Evolutionary conservation across 2,113 vertebrate species (phyloP), one percentile per base, ranked within the genome.

Genomic region (Sclerurus mexicanus): DNA sequence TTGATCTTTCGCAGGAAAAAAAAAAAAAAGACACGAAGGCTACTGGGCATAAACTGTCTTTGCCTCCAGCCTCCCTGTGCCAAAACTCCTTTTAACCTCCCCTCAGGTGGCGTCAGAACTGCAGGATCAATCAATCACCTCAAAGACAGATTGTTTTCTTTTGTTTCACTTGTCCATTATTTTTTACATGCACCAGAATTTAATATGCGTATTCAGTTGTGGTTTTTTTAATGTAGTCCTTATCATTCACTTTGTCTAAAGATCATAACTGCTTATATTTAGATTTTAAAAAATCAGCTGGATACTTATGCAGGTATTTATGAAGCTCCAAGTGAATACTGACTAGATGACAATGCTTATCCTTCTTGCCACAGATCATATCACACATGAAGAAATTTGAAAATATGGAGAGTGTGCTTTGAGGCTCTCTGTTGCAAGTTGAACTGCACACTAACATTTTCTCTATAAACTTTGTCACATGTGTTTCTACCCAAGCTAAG

Each of bases 11-110:
- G 86, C 28, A 73, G 73, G 3, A 18, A 37, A 27, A 44, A 52
- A 52, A 39, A 68, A 52, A 44, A 50, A 27, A 76, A 85, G 25
- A 12, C n/a, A 80, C 78, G 62, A 64, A 69, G 37, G 12, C 85
- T 86, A 66, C 63, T 68, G 97, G 75, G 40, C 59, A 89, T 81
- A 86, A 93, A 92, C 52, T 91, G 96, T 90, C 86, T 94, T 94
- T 97, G 95, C 86, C 39, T 91, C 33, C 27, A 80, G 39, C 5
- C 18, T 89, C 24, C 28, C 37, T 81, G 35, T 56, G 22, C 16
- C 59, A 84, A 90, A 95, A 74, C 20, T 77, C 30, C 12, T 78
- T 91, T 79, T n/a, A 22, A 55, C 25, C 10, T 78, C 56, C 49
- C 39, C 68, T 85, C 82, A 92, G 85, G 52, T 73, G 52, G 81